A percentile compares a stretch with the other conserved stretches of the same genome.
phyloP scores from a whole-genome alignment of 2,797 vertebrate genomes.

The Anas flavirostris region DNA sequence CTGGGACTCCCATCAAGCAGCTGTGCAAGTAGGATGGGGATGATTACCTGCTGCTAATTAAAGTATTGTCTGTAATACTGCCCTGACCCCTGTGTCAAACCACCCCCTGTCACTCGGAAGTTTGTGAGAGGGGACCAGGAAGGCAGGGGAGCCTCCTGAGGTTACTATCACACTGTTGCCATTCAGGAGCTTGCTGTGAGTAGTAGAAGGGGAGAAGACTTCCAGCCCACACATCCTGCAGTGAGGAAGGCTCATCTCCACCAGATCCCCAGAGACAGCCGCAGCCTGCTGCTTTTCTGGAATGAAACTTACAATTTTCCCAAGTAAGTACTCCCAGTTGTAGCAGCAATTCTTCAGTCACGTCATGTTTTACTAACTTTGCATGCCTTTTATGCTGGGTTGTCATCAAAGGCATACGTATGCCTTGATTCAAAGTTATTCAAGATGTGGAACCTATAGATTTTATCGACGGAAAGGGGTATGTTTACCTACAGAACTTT shows the following conservation, averaged over 20 bases:
- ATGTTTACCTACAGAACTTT: background rate
- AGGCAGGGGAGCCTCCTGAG: background rate
- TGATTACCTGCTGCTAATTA: background rate
- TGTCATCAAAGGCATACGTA: background rate
- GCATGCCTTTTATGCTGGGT: background rate
- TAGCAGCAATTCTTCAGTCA: conserved; percentile 20
- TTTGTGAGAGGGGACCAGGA: background rate
- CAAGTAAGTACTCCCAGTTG: conserved; percentile 34
- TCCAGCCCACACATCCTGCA: background rate
- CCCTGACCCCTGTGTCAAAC: background rate
- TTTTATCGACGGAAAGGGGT: background rate
- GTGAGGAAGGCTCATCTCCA: background rate
- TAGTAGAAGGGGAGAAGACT: background rate
- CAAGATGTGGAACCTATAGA: background rate
- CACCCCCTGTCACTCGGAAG: fast-evolving
- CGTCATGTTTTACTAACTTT: background rate
- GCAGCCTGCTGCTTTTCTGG: background rate
- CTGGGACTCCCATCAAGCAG: background rate
- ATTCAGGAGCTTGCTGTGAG: background rate
- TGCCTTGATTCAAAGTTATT: conserved; percentile 3
- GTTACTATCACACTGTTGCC: background rate
- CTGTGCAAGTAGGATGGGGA: background rate
- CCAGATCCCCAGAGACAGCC: background rate
- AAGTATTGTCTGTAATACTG: background rate
- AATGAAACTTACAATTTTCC: conserved; percentile 2